These are phyloP conservation scores for Borostomias antarcticus DNA, from an alignment of 2,797 vertebrate species.

Conservation along the genomic window DNA sequence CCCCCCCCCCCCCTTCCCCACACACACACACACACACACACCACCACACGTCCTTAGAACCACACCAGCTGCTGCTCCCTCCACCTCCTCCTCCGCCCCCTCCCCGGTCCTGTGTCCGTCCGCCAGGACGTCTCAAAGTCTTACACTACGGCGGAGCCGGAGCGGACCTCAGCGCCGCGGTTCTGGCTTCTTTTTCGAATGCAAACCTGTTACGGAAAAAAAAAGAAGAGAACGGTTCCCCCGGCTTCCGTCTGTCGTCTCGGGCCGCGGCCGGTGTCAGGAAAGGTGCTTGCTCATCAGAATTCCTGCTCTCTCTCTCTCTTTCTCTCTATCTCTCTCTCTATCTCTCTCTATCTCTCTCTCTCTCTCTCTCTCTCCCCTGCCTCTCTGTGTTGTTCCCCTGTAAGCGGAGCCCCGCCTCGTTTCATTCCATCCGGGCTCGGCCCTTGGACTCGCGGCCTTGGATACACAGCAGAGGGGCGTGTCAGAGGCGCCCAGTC, in stretches of 20 bases:
- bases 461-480: constrained; percentile 25
- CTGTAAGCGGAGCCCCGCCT: not conserved
- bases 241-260: constrained; percentile 21
- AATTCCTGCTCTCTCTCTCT: constrained; percentile 3
- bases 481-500: not conserved
- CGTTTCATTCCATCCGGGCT: constrained; percentile 12
- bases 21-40: constrained; percentile 12
- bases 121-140: constrained; percentile 39
- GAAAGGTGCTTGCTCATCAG: constrained; percentile 28
- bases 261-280: not conserved
- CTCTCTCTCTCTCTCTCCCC: not conserved
- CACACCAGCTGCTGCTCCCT: constrained; percentile 53
- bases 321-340: constrained; percentile 8
- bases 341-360: not conserved
- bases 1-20: not conserved
- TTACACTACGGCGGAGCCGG: constrained; percentile 41
- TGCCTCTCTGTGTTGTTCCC: constrained; percentile 3
- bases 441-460: constrained; percentile 26
- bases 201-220: constrained; percentile 58
- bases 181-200: constrained; percentile 31
- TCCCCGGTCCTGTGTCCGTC: constrained; percentile 35
- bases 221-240: not conserved
- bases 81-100: constrained; percentile 45
- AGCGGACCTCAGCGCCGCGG: constrained; percentile 28
- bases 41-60: constrained; percentile 43